A percentile compares a stretch with the other conserved stretches of the same genome.
Conservation (phyloP, 1,140 invertebrate genomes). For the Theocolax elegans region DNA sequence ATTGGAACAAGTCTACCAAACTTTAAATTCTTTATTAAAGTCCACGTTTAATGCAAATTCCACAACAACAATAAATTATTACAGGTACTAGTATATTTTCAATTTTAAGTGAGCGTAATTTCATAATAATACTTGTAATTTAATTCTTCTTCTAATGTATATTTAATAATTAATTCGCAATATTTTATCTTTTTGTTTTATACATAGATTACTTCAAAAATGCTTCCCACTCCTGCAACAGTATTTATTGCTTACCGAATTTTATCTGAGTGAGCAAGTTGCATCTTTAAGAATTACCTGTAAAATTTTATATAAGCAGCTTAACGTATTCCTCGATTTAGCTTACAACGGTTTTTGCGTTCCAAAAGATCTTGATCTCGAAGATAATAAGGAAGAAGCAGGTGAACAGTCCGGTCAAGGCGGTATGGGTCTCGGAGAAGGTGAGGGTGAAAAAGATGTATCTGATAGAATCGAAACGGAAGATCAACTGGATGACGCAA, state of each 20-base stretch:
- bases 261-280: constrained; percentile 81
- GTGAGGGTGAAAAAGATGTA: constrained; percentile 93
- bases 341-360: constrained; percentile 93
- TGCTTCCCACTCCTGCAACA: constrained; percentile 82
- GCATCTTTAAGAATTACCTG: constrained; percentile 79
- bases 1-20: constrained; percentile 61
- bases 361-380: constrained; percentile 80
- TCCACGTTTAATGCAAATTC: constrained; percentile 40
- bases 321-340: constrained; percentile 87
- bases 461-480: constrained; percentile 93
- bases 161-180: neutral
- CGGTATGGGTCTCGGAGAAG: constrained; percentile 90
- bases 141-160: no score
- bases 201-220: constrained; percentile 51
- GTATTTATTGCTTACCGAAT: constrained; percentile 79
- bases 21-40: constrained; percentile 47
- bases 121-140: neutral
- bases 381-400: constrained; percentile 72
- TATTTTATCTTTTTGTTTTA: neutral
- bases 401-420: constrained; percentile 70
- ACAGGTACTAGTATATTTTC: constrained; percentile 33
- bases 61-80: constrained; percentile 32
- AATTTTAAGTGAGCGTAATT: constrained; percentile 22
- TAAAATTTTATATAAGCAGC: constrained; percentile 85
- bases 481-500: constrained; percentile 93